phyloP scores from a whole-genome alignment of 1,140 invertebrate genomes.

The Bombus confusus region DNA sequence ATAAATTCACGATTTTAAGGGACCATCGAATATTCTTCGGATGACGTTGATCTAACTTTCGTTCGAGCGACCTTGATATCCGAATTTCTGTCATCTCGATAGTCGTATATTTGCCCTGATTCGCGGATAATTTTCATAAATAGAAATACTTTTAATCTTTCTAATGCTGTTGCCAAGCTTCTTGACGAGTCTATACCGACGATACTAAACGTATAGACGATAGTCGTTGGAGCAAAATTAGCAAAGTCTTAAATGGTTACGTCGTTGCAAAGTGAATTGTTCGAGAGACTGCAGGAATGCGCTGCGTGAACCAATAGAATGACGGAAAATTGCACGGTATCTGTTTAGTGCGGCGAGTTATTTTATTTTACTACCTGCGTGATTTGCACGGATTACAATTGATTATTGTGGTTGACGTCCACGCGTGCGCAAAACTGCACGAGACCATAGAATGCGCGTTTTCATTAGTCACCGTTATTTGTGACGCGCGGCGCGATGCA shows the following conservation, averaged over 20 bases:
- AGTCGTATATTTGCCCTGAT: too few relatives aligned
- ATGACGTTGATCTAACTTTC: too few relatives aligned
- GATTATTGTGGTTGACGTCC: slow-evolving; percentile 32
- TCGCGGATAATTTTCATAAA: too few relatives aligned
- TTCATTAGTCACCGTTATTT: slow-evolving; percentile 69
- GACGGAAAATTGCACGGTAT: slow-evolving; percentile 1
- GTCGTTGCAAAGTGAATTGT: neutral
- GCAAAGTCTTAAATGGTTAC: neutral
- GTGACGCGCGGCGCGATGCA: slow-evolving; percentile 57
- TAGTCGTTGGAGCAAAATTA: neutral
- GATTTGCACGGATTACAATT: slow-evolving; percentile 47
- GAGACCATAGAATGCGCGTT: slow-evolving; percentile 58
- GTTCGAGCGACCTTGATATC: too few relatives aligned
- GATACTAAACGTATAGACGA: neutral
- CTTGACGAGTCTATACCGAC: neutral
- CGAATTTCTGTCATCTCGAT: too few relatives aligned
- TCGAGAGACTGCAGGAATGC: neutral
- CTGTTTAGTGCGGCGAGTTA: neutral
- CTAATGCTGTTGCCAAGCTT: too few relatives aligned
- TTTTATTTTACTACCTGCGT: slow-evolving; percentile 14
- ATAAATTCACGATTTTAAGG: too few relatives aligned
- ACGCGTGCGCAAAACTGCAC: slow-evolving; percentile 23
- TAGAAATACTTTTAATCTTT: too few relatives aligned
- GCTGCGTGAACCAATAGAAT: neutral
- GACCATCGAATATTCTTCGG: too few relatives aligned